These are phyloP conservation scores for Pantherophis vulpinus DNA, from an alignment of 2,797 vertebrate species.

Conservation along the genomic window DNA sequence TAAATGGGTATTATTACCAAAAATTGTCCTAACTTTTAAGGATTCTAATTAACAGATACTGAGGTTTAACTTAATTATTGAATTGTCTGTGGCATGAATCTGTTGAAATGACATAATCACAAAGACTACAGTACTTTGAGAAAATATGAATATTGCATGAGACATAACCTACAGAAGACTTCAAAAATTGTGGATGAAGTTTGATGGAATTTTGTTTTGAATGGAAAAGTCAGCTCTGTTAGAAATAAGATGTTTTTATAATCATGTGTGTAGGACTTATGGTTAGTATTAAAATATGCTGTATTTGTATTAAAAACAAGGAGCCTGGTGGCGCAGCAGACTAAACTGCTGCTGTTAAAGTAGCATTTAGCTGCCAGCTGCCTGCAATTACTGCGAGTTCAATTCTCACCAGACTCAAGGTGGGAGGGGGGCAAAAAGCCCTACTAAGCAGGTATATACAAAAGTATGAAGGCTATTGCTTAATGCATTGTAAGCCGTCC, in stretches of 20 bases:
- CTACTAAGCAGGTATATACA: no score
- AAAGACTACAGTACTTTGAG: not conserved
- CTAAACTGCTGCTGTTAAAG: no score
- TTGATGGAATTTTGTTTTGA: not conserved
- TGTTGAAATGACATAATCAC: not conserved
- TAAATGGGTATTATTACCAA: not conserved
- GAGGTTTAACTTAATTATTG: not conserved
- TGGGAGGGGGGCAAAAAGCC: no score
- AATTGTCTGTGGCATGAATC: not conserved
- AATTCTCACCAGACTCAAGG: no score
- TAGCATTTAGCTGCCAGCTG: no score
- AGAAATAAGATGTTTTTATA: not conserved
- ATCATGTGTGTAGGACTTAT: not conserved
- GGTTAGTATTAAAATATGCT: not conserved
- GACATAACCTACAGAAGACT: constrained; percentile 1
- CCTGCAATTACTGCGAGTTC: no score
- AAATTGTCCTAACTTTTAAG: not conserved
- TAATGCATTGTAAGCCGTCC: no score
- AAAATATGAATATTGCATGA: not conserved
- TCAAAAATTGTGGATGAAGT: not conserved
- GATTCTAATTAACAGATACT: not conserved
- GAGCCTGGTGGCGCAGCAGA: no score
- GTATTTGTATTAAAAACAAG: not conserved
- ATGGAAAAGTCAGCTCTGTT: not conserved
- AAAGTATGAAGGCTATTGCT: no score